Base-by-base conservation (phyloP, 1,140 invertebrate genomes). In the Drosophila grimshawi region DNA sequence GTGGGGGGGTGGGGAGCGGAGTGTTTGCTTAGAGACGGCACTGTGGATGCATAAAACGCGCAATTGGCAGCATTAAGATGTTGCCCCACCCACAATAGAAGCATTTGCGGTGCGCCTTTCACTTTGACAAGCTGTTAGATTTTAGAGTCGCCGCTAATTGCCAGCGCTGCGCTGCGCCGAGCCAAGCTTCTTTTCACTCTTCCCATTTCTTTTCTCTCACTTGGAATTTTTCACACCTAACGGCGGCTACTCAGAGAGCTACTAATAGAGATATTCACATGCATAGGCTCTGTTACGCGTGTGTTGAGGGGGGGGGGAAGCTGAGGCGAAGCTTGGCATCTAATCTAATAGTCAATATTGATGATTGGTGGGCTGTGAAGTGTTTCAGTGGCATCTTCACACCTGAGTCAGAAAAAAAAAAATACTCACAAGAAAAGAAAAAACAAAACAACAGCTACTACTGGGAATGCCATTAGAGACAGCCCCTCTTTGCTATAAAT, bases 111-210 rank as follows among this genome's bases (percentile, higher is more conserved):
- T 5, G 19, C 4, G 49, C 78, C 83, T 86, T 86, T 86, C 82
- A 86, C 82, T 86, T 79, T 69, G 76, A 88, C 76, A 80, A 86
- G 83, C 80, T 86, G 82, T 64, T 83, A 86, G 83, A 88, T 86
- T 86, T 82, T 71, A 43, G 68, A 73, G 53, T 5, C 37, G n/a
- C 30, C 45, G 82, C 83, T 86, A 86, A 86, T 86, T 86, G 82
- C 67, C 62, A 63, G 73, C 62, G 39, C 39, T 43, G 7, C 66
- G n/a, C 61, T 71, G 68, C 56, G 46, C 61, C 61, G 68, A 45
- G 19, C 53, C 19, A 19, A 71, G 53, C 61, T 53, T 59, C 39
- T 45, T 19, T 32, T 59, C 56, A 4, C 32, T 59, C 5, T 35
- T 2, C 51, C 19, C 51, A 49, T 39, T 53, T 65, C 37, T 39